These are phyloP conservation scores for Ianthella basta DNA, from an alignment of 37 sponge, comb jelly and placozoan species.

Conservation along the genomic window DNA sequence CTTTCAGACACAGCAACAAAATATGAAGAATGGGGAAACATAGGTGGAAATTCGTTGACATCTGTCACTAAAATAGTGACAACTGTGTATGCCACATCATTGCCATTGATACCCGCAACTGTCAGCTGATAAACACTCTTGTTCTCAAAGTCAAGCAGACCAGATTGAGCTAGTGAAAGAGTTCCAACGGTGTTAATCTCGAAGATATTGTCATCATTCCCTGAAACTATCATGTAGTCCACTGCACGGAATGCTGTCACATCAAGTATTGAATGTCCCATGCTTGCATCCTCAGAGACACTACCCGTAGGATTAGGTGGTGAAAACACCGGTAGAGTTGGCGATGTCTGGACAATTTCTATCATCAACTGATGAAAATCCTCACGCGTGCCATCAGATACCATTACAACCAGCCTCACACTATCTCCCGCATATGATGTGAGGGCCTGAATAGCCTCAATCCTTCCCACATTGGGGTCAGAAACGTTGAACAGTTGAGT, in stretches of 20 bases:
- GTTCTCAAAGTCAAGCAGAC: slow-evolving; percentile 55
- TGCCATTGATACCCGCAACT: slow-evolving; percentile 18
- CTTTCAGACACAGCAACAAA: slow-evolving; percentile 67
- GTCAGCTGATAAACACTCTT: slow-evolving; percentile 53
- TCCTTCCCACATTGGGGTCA: neutral
- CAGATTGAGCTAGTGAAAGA: neutral
- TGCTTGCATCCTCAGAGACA: neutral
- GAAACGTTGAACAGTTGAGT: neutral
- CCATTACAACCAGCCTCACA: slow-evolving; percentile 1
- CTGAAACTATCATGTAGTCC: slow-evolving; percentile 14
- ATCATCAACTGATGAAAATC: neutral
- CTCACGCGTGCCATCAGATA: neutral
- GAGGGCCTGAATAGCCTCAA: neutral
- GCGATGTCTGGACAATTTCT: neutral
- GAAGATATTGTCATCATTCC: slow-evolving; percentile 30
- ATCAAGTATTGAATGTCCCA: neutral
- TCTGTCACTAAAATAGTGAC: slow-evolving; percentile 57
- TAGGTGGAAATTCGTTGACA: slow-evolving; percentile 68
- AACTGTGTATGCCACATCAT: slow-evolving; percentile 27
- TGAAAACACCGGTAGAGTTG: slow-evolving; percentile 15
- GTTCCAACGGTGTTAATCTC: neutral
- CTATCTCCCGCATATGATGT: neutral
- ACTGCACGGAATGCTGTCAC: neutral
- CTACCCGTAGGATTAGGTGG: too few species aligned
- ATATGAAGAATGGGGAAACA: slow-evolving; percentile 41